Percentiles rank a stretch among this genome's conserved stretches.
phyloP scores from a whole-genome alignment of 2,888 invertebrate genomes.

The Charanyca ferruginea region DNA sequence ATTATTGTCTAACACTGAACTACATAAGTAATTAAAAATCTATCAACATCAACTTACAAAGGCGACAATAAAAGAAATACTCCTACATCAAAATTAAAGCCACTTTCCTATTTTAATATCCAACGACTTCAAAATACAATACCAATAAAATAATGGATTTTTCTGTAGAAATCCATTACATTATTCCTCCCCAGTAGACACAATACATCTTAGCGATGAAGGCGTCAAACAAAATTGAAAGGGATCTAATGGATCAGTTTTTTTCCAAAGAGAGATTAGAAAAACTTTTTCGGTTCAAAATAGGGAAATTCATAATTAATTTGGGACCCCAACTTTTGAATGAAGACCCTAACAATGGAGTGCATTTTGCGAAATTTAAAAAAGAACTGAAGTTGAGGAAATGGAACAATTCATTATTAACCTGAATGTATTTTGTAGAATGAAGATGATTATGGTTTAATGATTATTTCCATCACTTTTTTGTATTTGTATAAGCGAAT shows the following conservation, averaged over 20 bases:
- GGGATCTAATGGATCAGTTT: conserved; percentile 74
- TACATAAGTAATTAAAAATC: conserved; percentile 12
- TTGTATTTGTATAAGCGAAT: too few relatives aligned
- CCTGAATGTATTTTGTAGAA: conserved; percentile 7
- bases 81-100: conserved; percentile 11
- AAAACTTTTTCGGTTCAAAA: conserved; percentile 68
- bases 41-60: background rate
- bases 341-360: conserved; percentile 48
- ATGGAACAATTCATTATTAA: conserved; percentile 26
- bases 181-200: conserved; percentile 63
- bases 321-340: conserved; percentile 65
- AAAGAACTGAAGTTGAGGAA: conserved; percentile 30
- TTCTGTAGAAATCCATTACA: conserved; percentile 59
- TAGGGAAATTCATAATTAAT: conserved; percentile 74
- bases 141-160: conserved; percentile 64
- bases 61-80: background rate
- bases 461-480: background rate
- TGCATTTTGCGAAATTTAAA: conserved; percentile 51
- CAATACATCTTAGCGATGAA: conserved; percentile 66
- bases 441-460: background rate
- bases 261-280: conserved; percentile 69
- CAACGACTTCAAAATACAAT: conserved; percentile 39
- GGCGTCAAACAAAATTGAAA: conserved; percentile 71
- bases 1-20: background rate
- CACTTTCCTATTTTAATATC: conserved; percentile 23